phyloP scores from a whole-genome alignment of 1,140 invertebrate genomes.

The Sitophilus oryzae region DNA sequence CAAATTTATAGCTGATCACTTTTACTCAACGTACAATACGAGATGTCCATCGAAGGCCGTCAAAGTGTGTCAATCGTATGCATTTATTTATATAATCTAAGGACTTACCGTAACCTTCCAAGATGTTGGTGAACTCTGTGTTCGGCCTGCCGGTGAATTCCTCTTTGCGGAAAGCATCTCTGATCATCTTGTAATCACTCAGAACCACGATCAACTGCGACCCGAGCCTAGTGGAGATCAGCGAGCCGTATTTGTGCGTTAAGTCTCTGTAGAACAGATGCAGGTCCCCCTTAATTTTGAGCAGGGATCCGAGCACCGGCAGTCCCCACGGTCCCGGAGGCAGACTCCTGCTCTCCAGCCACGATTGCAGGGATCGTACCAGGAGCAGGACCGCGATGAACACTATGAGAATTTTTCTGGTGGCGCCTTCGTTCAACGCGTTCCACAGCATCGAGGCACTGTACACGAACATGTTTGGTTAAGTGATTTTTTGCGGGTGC shows the following conservation, averaged over 20 bases:
- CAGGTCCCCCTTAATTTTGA: constrained; percentile 67
- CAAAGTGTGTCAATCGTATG: constrained; percentile 31
- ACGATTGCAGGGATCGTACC: constrained; percentile 49
- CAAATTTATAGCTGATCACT: constrained; percentile 25
- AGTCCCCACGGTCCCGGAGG: constrained; percentile 83
- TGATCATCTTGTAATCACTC: constrained; percentile 76
- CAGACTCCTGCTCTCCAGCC: constrained; percentile 52
- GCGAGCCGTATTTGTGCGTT: constrained; percentile 67
- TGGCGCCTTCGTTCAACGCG: constrained; percentile 30
- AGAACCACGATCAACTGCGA: constrained; percentile 76
- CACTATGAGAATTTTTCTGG: constrained; percentile 43
- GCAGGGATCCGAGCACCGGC: constrained; percentile 75
- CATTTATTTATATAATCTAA: neutral
- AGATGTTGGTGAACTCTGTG: constrained; percentile 75
- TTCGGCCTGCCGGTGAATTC: constrained; percentile 81
- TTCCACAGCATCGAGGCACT: constrained; percentile 36
- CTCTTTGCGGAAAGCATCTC: constrained; percentile 75
- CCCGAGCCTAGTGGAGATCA: constrained; percentile 77
- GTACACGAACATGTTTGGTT: constrained; percentile 40
- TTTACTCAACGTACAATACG: constrained; percentile 23
- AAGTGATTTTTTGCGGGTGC: constrained; percentile 15
- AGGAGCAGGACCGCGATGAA: constrained; percentile 51
- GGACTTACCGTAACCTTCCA: constrained; percentile 82
- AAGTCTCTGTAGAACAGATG: constrained; percentile 73
- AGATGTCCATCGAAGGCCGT: constrained; percentile 33